A percentile compares a stretch with the other conserved stretches of the same genome.
These are phyloP conservation scores for Hycleus phaleratus DNA, from an alignment of 1,140 invertebrate species.

Conservation along the genomic window DNA sequence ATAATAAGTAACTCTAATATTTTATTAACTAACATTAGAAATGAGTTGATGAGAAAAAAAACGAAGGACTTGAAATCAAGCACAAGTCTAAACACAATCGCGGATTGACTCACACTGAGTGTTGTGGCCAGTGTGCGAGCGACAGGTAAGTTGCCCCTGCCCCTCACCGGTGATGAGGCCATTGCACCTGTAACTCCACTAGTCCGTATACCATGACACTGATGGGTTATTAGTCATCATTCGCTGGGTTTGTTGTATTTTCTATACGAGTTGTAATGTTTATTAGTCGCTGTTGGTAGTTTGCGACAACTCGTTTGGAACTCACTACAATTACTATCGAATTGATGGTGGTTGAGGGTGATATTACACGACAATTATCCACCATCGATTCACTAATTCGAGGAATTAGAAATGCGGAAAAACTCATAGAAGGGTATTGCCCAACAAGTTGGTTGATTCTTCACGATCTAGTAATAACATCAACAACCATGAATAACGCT, in stretches of 20 bases:
- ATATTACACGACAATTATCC: too few relatives aligned
- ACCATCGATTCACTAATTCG: too few relatives aligned
- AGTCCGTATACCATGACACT: slow-evolving; percentile 32
- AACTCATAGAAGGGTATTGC: too few relatives aligned
- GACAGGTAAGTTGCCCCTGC: slow-evolving; percentile 36
- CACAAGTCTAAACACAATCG: slow-evolving; percentile 12
- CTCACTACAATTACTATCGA: neutral
- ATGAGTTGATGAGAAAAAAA: neutral
- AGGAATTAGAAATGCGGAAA: too few relatives aligned
- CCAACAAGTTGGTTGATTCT: too few relatives aligned
- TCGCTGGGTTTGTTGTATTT: neutral
- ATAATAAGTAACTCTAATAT: neutral
- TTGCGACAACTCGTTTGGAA: slow-evolving; percentile 35
- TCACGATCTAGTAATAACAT: too few relatives aligned
- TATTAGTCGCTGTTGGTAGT: neutral
- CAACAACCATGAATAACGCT: too few relatives aligned
- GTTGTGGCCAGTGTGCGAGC: slow-evolving; percentile 24
- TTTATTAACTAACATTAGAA: neutral
- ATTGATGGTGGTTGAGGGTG: too few relatives aligned
- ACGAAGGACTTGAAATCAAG: neutral
- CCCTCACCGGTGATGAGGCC: slow-evolving; percentile 28
- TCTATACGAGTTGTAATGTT: too few relatives aligned
- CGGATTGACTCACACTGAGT: slow-evolving; percentile 32
- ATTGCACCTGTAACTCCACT: slow-evolving; percentile 36
- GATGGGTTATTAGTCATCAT: slow-evolving; percentile 38